A percentile compares a stretch with the other conserved stretches of the same genome.
phyloP scores from a whole-genome alignment of 2,888 invertebrate species.

The Azorinus chamasolen region DNA sequence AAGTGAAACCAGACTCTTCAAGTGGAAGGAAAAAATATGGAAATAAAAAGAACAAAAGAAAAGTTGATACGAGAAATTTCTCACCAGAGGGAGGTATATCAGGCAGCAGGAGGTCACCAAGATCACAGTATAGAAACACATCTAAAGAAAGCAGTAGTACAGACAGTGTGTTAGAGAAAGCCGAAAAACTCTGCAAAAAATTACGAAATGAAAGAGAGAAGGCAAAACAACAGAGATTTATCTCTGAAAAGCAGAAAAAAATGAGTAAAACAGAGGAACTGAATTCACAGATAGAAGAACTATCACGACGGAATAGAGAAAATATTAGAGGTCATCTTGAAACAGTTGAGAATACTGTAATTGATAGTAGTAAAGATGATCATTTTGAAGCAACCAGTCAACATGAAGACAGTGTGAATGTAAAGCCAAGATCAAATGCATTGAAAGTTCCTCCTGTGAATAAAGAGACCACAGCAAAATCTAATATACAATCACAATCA shows the following conservation, averaged over 20 bases:
- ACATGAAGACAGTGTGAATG: no score
- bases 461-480: conserved; percentile 1
- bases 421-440: background rate
- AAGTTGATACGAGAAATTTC: conserved; percentile 2
- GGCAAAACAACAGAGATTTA: conserved; percentile 63
- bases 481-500: no score
- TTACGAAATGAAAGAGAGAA: conserved; percentile 72
- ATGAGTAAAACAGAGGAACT: conserved; percentile 65
- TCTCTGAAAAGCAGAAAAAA: conserved; percentile 65
- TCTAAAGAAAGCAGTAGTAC: conserved; percentile 4
- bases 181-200: conserved; percentile 76
- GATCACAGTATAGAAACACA: no score
- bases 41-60: conserved; percentile 17
- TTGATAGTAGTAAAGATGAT: background rate
- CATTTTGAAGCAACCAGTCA: background rate
- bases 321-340: conserved; percentile 71
- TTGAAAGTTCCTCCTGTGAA: no score
- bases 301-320: conserved; percentile 66
- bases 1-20: conserved; percentile 21
- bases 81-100: conserved; percentile 2
- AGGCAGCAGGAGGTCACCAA: no score
- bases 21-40: conserved; percentile 13
- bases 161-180: conserved; percentile 73
- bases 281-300: conserved; percentile 63
- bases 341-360: conserved; percentile 22